Conservation (phyloP, 2,113 vertebrate species). For the Nanorana parkeri region DNA sequence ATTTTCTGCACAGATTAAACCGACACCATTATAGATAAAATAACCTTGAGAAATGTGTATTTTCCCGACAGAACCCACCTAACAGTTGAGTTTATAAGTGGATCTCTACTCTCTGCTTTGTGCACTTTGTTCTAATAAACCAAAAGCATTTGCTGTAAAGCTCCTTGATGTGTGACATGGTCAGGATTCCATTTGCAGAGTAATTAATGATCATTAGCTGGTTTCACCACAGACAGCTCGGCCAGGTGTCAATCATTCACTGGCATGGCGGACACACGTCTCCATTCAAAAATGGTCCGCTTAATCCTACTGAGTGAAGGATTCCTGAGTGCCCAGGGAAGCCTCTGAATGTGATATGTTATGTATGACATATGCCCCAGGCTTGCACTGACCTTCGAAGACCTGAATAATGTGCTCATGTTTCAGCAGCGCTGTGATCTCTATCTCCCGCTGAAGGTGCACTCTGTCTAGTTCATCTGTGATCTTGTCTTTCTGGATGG, state of each 20-base stretch:
- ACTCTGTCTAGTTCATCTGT: slow-evolving; percentile 74
- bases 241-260: not conserved
- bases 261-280: slow-evolving; percentile 7
- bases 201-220: not conserved
- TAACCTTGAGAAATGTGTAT: no score
- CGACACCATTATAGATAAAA: no score
- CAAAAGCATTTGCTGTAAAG: no score
- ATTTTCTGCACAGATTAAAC: no score
- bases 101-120: no score
- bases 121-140: no score
- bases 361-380: slow-evolving; percentile 5
- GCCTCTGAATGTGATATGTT: not conserved
- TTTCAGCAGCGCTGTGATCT: slow-evolving; percentile 76
- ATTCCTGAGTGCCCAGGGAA: not conserved
- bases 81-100: no score
- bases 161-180: no score
- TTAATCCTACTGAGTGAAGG: not conserved
- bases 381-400: slow-evolving; percentile 71
- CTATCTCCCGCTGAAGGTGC: slow-evolving; percentile 81
- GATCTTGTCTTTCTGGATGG: slow-evolving; percentile 77
- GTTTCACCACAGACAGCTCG: not conserved
- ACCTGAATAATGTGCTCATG: slow-evolving; percentile 78
- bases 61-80: no score
- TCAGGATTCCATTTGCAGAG: not conserved
- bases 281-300: not conserved